phyloP scores from a whole-genome alignment of 2,113 vertebrate species.

The Eurystomus gularis region DNA sequence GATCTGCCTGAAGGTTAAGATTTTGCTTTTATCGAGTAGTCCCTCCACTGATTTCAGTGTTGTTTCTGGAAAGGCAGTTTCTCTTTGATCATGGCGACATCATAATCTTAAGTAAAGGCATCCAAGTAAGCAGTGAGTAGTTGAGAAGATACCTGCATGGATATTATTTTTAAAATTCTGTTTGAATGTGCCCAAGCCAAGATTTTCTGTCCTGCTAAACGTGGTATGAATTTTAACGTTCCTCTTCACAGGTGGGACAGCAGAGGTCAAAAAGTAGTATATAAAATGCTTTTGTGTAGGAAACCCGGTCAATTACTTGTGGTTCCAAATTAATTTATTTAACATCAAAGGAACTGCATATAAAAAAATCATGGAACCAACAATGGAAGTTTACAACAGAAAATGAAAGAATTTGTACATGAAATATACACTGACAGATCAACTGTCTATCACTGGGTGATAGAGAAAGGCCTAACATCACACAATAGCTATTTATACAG shows the following conservation, averaged over 20 bases:
- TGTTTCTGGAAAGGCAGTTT: background rate
- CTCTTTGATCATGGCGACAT: background rate
- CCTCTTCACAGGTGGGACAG: background rate
- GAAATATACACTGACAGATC: background rate
- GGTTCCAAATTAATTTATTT: background rate
- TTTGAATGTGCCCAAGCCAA: background rate
- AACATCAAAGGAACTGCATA: background rate
- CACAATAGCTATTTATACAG: background rate
- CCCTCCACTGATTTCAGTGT: background rate
- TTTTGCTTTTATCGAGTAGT: background rate
- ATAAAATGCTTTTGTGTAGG: background rate
- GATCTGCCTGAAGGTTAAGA: background rate
- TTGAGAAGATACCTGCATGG: background rate
- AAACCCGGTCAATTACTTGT: background rate
- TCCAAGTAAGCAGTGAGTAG: background rate
- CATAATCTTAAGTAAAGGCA: background rate
- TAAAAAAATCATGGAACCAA: background rate
- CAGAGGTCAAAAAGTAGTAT: background rate
- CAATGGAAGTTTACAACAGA: background rate
- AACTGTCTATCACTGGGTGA: background rate
- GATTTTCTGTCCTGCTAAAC: background rate
- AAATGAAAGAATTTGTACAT: conserved; percentile 5
- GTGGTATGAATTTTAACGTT: background rate
- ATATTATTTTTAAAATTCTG: background rate
- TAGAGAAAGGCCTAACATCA: background rate